Percentiles rank a stretch among this genome's conserved stretches.
These are phyloP conservation scores for Junonia oenone DNA, from an alignment of 2,888 invertebrate genomes.

Conservation along the genomic window DNA sequence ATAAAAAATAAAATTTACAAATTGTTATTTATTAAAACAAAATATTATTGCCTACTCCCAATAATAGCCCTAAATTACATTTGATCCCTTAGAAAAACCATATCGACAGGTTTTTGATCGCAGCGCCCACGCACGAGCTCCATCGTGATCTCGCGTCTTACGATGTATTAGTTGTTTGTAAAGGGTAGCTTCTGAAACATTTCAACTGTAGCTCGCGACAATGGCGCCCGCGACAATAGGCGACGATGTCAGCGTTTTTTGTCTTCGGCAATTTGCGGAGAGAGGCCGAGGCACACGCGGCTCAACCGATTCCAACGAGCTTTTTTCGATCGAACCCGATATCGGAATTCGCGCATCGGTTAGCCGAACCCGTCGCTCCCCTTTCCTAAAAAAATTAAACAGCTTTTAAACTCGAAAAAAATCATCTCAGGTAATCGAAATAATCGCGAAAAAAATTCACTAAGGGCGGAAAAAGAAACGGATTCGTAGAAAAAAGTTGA, in stretches of 20 bases:
- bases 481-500: conserved; percentile 70
- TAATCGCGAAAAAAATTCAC: conserved; percentile 78
- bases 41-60: too few species aligned
- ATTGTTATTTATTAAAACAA: too few species aligned
- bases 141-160: not conserved
- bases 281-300: conserved; percentile 18
- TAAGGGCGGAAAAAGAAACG: conserved; percentile 78
- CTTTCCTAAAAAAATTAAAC: conserved; percentile 74
- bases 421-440: conserved; percentile 77
- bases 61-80: not conserved
- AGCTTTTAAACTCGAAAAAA: conserved; percentile 76
- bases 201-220: conserved; percentile 11
- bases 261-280: conserved; percentile 10
- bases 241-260: conserved; percentile 18
- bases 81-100: not conserved
- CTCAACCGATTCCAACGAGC: conserved; percentile 25
- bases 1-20: too few species aligned
- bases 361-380: conserved; percentile 66
- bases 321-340: conserved; percentile 62
- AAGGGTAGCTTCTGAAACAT: conserved; percentile 8
- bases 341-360: conserved; percentile 76
- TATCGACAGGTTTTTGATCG: not conserved
- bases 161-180: not conserved
- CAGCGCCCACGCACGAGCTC: not conserved
- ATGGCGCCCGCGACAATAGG: conserved; percentile 13